Evolutionary conservation across 2,797 vertebrate species (phyloP).

Genomic region (Glossophaga mutica): DNA sequence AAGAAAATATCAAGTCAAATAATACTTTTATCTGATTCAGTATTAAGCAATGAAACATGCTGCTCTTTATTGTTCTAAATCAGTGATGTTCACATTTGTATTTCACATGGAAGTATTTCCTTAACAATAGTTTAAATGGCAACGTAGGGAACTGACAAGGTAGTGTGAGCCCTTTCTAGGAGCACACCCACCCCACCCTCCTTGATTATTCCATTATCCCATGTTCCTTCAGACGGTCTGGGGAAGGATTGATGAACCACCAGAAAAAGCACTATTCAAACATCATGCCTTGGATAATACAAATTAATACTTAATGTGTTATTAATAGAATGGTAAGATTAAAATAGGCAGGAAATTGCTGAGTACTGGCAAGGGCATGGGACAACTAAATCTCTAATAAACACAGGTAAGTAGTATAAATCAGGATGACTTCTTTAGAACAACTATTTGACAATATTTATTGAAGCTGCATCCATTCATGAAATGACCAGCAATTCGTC

Average conservation of each 20-base stretch:
- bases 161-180: background rate
- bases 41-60: background rate
- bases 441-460: background rate
- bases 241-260: background rate
- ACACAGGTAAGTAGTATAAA: background rate
- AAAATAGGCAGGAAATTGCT: background rate
- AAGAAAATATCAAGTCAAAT: background rate
- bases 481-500: background rate
- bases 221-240: background rate
- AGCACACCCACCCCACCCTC: accelerated
- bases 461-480: background rate
- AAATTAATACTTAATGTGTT: background rate
- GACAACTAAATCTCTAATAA: background rate
- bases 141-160: background rate
- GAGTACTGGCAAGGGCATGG: background rate
- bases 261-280: background rate
- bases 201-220: background rate
- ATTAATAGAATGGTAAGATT: background rate
- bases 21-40: background rate
- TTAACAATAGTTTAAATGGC: background rate
- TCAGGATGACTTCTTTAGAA: background rate
- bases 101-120: background rate
- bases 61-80: background rate
- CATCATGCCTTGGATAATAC: background rate
- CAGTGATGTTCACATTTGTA: background rate